phyloP scores from a whole-genome alignment of 2,888 invertebrate genomes.

The Polydrusus pterygomalis region DNA sequence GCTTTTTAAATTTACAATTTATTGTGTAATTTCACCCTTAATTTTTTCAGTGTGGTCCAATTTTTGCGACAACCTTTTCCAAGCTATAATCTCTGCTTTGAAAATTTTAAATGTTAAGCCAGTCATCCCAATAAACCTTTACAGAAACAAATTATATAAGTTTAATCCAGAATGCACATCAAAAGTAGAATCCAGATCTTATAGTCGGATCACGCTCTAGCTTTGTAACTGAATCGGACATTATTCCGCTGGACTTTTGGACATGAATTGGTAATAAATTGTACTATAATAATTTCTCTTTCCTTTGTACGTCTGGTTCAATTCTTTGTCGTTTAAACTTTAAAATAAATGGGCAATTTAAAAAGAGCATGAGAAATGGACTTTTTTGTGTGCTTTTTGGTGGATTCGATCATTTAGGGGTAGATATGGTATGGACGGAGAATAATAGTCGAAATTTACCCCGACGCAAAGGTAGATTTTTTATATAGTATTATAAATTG shows the following conservation, averaged over 20 bases:
- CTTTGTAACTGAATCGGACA: conserved; percentile 41
- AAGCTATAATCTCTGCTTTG: background rate
- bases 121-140: conserved; percentile 33
- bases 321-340: conserved; percentile 22
- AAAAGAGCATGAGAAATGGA: background rate
- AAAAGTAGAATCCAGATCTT: conserved; percentile 35
- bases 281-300: conserved; percentile 33
- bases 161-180: conserved; percentile 38
- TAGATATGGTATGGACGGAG: background rate
- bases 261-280: conserved; percentile 41
- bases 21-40: no score
- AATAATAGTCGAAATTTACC: no score
- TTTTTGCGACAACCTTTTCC: no score
- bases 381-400: background rate
- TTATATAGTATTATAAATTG: no score
- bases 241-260: conserved; percentile 29
- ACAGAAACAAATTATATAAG: conserved; percentile 45
- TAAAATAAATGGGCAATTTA: conserved; percentile 10
- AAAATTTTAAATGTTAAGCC: conserved; percentile 29
- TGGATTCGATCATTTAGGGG: background rate
- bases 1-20: no score
- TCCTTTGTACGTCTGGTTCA: conserved; percentile 18
- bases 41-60: no score
- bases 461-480: no score
- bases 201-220: conserved; percentile 45